A percentile compares a stretch with the other conserved stretches of the same genome.
Conservation (phyloP, 1,140 invertebrate genomes). For the Lineus longissimus region DNA sequence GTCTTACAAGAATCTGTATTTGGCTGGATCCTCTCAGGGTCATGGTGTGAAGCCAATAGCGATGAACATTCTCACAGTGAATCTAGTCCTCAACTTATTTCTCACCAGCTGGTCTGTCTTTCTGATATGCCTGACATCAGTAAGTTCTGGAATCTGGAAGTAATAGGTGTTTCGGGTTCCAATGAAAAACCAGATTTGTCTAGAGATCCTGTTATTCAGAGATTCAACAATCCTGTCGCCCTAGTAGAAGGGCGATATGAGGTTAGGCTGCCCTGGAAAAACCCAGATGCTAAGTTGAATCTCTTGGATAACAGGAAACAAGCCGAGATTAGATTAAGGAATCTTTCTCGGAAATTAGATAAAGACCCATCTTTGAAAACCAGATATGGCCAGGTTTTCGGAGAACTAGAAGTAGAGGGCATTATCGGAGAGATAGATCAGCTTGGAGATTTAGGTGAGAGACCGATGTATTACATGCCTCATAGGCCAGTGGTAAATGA, state of each 20-base stretch:
- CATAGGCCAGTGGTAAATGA: constrained; percentile 48
- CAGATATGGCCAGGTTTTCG: neutral
- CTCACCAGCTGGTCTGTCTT: neutral
- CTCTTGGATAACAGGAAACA: too few species aligned
- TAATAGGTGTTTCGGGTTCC: neutral
- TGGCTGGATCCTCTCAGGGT: constrained; percentile 5
- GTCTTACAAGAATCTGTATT: neutral
- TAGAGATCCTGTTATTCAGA: neutral
- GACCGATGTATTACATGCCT: constrained; percentile 43
- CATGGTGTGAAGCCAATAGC: neutral
- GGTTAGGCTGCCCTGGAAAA: neutral
- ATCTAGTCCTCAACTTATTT: too few species aligned
- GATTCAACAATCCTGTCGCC: neutral
- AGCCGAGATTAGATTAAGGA: neutral
- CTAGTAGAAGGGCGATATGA: neutral
- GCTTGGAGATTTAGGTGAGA: neutral
- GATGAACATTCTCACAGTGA: neutral
- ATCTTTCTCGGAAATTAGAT: neutral
- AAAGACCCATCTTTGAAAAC: neutral
- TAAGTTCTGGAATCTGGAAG: constrained; percentile 5
- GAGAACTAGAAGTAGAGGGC: neutral
- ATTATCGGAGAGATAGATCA: neutral
- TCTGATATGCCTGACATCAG: neutral
- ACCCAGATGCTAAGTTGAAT: too few species aligned
- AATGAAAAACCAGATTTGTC: too few species aligned